Evolutionary conservation across 2,113 vertebrate genomes (phyloP), one percentile per base, ranked within the genome.

Genomic region (Semicossyphus pulcher): DNA sequence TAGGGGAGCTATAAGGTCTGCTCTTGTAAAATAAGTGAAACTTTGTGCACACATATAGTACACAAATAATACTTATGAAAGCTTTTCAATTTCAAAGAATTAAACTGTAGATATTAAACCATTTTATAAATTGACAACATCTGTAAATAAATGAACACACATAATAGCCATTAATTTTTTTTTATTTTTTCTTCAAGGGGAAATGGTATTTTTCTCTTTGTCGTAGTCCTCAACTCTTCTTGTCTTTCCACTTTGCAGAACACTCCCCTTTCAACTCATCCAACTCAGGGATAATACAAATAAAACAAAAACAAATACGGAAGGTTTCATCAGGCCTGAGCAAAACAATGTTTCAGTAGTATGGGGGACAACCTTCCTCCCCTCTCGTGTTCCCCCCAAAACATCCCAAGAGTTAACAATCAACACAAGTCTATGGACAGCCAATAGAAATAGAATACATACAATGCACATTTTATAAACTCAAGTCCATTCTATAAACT

Each of bases 341-440:
- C 90, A 87, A 86, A 90, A 92, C 83, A 91, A 89, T 88, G 86
- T 91, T 90, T 92, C 92, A 92, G 92, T 90, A 92, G 91, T 90
- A 88, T 77, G 73, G 64, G 66, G 84, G 54, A 67, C 65, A 65
- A 82, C 29, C 49, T 78, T 76, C 72, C 86, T 82, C 60, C 74
- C 42, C 34, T 44, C 18, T 8, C 37, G 20, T 61, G 57, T 52
- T 60, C 57, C 72, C 66, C 59, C 68, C 74, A 56, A 81, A 81
- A 78, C 86, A 76, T 86, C 87, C 87, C 88, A 87, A 74, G 62
- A 83, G 82, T 88, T 78, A 87, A 89, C 86, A 88, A 90, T 88
- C 87, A 88, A 93, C 86, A 88, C 76, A 90, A 82, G 84, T 91
- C 86, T 79, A 90, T 90, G 87, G 85, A 91, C 88, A 91, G 73